These are phyloP conservation scores for Drosophila ercepeae DNA, from an alignment of 1,140 invertebrate genomes.

Conservation along the genomic window DNA sequence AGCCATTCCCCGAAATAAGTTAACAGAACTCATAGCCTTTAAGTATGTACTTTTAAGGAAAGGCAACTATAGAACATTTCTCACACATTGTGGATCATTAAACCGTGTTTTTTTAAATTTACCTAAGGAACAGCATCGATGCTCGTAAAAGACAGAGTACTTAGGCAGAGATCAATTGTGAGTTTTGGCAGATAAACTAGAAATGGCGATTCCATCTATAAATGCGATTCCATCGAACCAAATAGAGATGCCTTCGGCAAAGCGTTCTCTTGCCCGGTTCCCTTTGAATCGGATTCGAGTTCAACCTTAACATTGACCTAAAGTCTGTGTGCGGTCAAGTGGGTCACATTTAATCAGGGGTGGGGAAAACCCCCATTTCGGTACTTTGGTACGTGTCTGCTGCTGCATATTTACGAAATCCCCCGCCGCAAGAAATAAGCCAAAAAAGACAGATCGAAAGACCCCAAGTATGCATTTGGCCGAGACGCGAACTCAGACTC, in stretches of 20 bases:
- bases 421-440: constrained; percentile 3
- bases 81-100: background rate
- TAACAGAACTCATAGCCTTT: background rate
- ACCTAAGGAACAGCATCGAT: background rate
- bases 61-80: background rate
- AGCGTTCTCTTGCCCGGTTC: background rate
- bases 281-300: constrained; percentile 2
- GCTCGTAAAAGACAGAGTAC: background rate
- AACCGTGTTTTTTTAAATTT: no score
- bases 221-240: background rate
- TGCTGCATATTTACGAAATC: constrained; percentile 58
- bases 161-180: constrained; percentile 28
- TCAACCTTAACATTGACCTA: constrained; percentile 76
- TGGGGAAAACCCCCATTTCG: constrained; percentile 39
- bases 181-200: constrained; percentile 24
- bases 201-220: constrained; percentile 9
- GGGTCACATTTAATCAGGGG: constrained; percentile 46
- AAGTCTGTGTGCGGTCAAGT: constrained; percentile 39
- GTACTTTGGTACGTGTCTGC: constrained; percentile 56
- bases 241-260: no score
- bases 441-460: constrained; percentile 37
- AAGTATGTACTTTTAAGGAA: background rate
- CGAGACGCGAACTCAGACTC: constrained; percentile 44
- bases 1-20: constrained; percentile 1
- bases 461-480: constrained; percentile 53